These are phyloP conservation scores for Heterodera schachtii DNA, from an alignment of 1,140 invertebrate genomes.

Conservation along the genomic window DNA sequence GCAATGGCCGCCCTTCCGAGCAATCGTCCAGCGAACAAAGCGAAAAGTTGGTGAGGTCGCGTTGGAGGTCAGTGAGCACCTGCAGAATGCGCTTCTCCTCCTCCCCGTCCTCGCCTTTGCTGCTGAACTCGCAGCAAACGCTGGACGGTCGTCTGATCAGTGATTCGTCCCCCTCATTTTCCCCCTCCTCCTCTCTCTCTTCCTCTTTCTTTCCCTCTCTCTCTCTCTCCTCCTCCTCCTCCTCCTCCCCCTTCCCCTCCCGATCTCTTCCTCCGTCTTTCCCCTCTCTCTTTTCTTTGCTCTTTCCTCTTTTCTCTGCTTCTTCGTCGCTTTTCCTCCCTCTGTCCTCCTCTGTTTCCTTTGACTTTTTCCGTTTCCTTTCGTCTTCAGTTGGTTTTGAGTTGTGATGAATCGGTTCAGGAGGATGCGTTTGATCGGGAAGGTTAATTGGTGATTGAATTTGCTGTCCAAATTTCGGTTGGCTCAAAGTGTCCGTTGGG, in stretches of 20 bases:
- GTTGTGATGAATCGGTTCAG: neutral
- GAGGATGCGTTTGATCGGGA: neutral
- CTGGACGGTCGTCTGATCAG: neutral
- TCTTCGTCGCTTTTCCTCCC: neutral
- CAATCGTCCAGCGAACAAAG: conserved; percentile 49
- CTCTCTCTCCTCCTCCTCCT: neutral
- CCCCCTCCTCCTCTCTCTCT: neutral
- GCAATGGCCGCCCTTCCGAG: conserved; percentile 49
- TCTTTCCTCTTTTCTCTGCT: neutral
- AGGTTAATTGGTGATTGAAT: neutral
- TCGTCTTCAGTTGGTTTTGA: neutral
- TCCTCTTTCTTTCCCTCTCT: neutral
- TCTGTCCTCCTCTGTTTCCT: no score
- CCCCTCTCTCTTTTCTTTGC: neutral
- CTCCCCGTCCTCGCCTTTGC: conserved; percentile 28
- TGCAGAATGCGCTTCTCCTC: conserved; percentile 21
- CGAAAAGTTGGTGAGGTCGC: conserved; percentile 59
- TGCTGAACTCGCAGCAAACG: conserved; percentile 3
- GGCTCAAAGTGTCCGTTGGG: neutral
- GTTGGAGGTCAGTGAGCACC: conserved; percentile 49
- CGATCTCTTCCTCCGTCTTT: neutral
- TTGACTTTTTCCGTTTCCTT: neutral
- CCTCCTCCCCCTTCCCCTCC: neutral
- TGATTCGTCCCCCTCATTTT: conserved; percentile 1
- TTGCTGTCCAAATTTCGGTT: neutral